Evolutionary conservation across 1,140 invertebrate genomes (phyloP).

Genomic region (Ceratosolen solmsi): DNA sequence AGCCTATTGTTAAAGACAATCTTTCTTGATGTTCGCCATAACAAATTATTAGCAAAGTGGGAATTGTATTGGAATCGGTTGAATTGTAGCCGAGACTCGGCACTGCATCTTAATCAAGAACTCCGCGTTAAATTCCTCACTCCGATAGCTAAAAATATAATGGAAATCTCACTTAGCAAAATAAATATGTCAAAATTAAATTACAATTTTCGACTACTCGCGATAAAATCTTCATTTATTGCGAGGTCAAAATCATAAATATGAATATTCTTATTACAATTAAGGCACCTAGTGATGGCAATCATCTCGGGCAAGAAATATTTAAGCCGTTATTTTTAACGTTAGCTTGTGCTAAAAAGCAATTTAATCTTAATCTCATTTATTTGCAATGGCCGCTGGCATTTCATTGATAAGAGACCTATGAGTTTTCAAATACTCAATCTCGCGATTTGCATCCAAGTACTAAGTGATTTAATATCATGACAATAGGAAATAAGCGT

Average conservation of each 20-base stretch:
- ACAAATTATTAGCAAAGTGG: too few relatives aligned
- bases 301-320: background rate
- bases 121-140: background rate
- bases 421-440: background rate
- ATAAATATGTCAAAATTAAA: slow-evolving; percentile 5
- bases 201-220: background rate
- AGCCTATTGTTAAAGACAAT: too few relatives aligned
- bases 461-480: background rate
- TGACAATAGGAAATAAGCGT: background rate
- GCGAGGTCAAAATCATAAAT: slow-evolving; percentile 2
- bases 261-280: slow-evolving; percentile 16
- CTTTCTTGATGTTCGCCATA: too few relatives aligned
- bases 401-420: background rate
- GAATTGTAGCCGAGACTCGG: too few relatives aligned
- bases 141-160: background rate
- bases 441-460: background rate
- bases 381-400: background rate
- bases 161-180: background rate
- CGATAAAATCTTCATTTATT: slow-evolving; percentile 11
- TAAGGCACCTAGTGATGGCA: background rate
- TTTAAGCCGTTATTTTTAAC: background rate
- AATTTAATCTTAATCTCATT: slow-evolving; percentile 3
- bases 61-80: too few relatives aligned
- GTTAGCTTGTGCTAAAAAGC: background rate
- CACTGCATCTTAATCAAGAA: slow-evolving; percentile 11